These are phyloP conservation scores for Galaxea fascicularis DNA, from an alignment of 92 coral and sea anemone species.

Conservation along the genomic window DNA sequence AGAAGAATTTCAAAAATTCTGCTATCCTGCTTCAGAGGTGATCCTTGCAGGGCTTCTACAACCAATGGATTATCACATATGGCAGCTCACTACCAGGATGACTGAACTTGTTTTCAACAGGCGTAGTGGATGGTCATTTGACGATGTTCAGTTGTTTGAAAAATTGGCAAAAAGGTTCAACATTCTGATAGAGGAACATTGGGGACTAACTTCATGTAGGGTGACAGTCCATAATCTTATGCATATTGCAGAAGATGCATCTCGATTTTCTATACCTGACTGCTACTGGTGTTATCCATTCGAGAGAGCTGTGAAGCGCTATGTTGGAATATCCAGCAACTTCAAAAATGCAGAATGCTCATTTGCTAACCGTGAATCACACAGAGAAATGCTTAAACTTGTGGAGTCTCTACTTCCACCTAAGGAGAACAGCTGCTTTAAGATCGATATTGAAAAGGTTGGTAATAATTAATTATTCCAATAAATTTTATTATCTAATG, in stretches of 20 bases:
- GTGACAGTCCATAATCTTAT: conserved; percentile 54
- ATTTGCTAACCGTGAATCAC: conserved; percentile 48
- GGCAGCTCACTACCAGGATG: conserved; percentile 35
- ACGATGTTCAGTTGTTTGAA: conserved; percentile 32
- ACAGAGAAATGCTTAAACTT: conserved; percentile 47
- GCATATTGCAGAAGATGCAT: conserved; percentile 48
- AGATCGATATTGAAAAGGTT: conserved; percentile 43
- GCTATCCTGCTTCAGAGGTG: conserved; percentile 55
- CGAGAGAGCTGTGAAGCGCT: conserved; percentile 64
- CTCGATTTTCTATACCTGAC: conserved; percentile 52
- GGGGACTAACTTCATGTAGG: conserved; percentile 33
- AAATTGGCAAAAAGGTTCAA: conserved; percentile 17
- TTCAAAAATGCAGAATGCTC: conserved; percentile 55
- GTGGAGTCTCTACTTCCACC: conserved; percentile 23
- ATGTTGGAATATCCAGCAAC: conserved; percentile 43
- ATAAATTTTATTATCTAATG: too few species aligned
- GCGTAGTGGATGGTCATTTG: conserved; percentile 39
- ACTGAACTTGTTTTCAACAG: conserved; percentile 38
- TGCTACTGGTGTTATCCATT: conserved; percentile 57
- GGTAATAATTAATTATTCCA: too few species aligned
- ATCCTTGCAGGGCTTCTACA: conserved; percentile 54
- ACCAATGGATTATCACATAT: conserved; percentile 34
- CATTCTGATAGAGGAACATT: conserved; percentile 43
- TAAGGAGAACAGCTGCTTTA: conserved; percentile 10
- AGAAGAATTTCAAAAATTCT: conserved; percentile 53